Evolutionary conservation across 2,113 vertebrate species (phyloP).

Genomic region (Eulemur rufifrons): DNA sequence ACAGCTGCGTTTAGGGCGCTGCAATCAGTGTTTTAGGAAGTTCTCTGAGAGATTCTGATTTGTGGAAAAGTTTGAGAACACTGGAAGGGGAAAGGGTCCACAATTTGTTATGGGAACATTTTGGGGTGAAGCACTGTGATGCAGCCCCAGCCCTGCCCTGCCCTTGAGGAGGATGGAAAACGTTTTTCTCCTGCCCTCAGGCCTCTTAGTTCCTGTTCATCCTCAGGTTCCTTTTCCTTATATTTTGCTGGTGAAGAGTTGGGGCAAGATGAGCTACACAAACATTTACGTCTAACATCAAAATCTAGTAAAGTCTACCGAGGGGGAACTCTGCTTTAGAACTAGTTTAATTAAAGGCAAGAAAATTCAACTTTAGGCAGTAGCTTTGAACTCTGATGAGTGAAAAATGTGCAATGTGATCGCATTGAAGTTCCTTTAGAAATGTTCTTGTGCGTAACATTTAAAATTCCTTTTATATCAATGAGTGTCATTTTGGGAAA

Average conservation of each 20-base stretch:
- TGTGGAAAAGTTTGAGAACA: background rate
- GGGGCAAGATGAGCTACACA: background rate
- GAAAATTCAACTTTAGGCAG: background rate
- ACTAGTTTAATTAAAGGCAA: slow-evolving; percentile 46
- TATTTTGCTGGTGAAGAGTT: slow-evolving; percentile 13
- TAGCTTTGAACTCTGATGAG: background rate
- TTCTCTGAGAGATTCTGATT: background rate
- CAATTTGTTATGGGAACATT: background rate
- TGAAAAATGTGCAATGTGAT: background rate
- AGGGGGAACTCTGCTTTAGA: background rate
- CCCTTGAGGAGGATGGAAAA: no score
- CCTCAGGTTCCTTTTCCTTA: background rate
- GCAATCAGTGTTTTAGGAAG: background rate
- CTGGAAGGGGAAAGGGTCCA: background rate
- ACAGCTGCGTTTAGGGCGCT: background rate
- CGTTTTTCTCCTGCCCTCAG: background rate
- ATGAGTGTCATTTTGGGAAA: slow-evolving; percentile 37
- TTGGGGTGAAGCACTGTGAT: background rate
- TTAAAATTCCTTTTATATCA: slow-evolving; percentile 63
- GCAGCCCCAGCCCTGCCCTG: background rate
- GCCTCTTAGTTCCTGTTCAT: background rate
- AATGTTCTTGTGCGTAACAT: slow-evolving; percentile 51
- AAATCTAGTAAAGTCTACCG: background rate
- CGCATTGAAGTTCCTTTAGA: slow-evolving; percentile 22
- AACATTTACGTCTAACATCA: slow-evolving; percentile 24